Base-by-base conservation (phyloP, 2,888 invertebrate genomes). In the Megastigmus dorsalis region DNA sequence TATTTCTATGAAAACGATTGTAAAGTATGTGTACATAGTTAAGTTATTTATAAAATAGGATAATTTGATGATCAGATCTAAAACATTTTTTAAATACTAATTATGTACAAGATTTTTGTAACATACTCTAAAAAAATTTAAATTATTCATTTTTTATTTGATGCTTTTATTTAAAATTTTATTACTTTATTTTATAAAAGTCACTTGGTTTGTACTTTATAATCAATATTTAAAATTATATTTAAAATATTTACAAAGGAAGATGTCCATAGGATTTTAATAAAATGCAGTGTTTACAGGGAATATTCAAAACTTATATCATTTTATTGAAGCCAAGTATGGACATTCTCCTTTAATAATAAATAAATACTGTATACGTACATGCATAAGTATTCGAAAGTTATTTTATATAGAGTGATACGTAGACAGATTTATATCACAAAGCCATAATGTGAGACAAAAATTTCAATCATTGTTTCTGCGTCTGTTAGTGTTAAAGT, bases 41-140 rank as follows among this genome's bases (percentile, higher is more conserved):
- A 13, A 54, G 33, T 54, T 33, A 54, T 59, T 59, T 26, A 59
- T n/a, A n/a, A n/a, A n/a, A n/a, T n/a, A n/a, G n/a, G n/a, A n/a
- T n/a, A n/a, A n/a, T n/a, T n/a, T n/a, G n/a, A n/a, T n/a, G n/a
- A n/a, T n/a, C n/a, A n/a, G n/a, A n/a, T n/a, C n/a, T n/a, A n/a
- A n/a, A n/a, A n/a, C n/a, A n/a, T n/a, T n/a, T n/a, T n/a, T n/a
- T n/a, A n/a, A n/a, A n/a, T n/a, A n/a, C n/a, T n/a, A n/a, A n/a
- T n/a, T n/a, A n/a, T n/a, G n/a, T n/a, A n/a, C n/a, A n/a, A n/a
- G n/a, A 15, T 15, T 59, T 23, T 36, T 10, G 5, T 20, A 55
- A 33, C 41, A 38, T 59, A 59, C 36, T 38, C 41, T 41, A 59
- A 26, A 23, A 23, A 59, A 41, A 33, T n/a, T 33, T 30, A 30